Base-by-base conservation (phyloP, 2,888 invertebrate species). In the Drosophila cracens region DNA sequence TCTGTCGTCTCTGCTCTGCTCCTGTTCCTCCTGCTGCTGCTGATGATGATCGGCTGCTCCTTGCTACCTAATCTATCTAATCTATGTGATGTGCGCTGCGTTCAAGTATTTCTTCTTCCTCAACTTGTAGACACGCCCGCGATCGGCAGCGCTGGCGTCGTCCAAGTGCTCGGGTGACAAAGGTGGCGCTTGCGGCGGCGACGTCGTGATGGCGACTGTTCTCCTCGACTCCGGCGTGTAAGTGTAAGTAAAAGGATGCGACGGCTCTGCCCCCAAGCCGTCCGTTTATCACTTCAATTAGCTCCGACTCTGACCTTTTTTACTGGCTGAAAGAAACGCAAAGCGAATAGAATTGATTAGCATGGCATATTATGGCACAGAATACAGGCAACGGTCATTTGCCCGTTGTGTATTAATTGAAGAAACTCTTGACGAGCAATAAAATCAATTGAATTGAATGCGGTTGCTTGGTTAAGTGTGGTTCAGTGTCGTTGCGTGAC, bases 181-280 rank as follows among this genome's bases (percentile, higher is more conserved):
- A 77, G 83, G 82, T 79, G 81, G 81, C 76, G 86, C 87, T 89
- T 90, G 87, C 88, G 85, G 83, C 90, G 92, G 89, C 89, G 91
- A 88, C 91, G 91, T 86, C 91, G 91, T 92, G 92, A 90, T 92
- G 91, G 92, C 91, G 87, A 92, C 89, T 92, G 86, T 91, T 91
- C 74, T 76, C 71, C 66, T 85, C 70, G 79, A 83, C 89, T 67
- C 70, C 73, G 86, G 83, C 76, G 76, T 83, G 70, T 89, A 46
- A 46, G 84, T 56, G 18, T 81, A 78, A 64, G 70, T 34, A 70
- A 46, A 13, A 57, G 31, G 34, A n/a, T 69, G 46, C 43, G 82
- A 78, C 78, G 77, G 82, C 77, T 70, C 82, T 82, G 48, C 34
- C 18, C 43, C 54, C 46, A 54, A 48, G 73, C 82, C 77, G 77